A percentile compares a stretch with the other conserved stretches of the same genome.
Evolutionary conservation across 2,797 vertebrate species (phyloP).

Genomic region (Eleutherodactylus coqui): DNA sequence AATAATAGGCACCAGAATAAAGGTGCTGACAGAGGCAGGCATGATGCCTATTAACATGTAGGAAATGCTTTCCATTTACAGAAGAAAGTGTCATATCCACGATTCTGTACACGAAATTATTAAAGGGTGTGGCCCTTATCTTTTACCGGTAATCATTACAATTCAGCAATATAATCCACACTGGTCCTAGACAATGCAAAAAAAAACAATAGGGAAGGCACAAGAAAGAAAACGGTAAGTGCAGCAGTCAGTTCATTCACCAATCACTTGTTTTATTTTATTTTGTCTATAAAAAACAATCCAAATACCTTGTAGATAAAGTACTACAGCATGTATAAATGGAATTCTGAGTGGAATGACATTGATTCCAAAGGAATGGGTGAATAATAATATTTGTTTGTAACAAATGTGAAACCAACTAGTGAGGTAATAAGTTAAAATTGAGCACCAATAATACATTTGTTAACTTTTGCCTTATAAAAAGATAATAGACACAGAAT

Average conservation of each 20-base stretch:
- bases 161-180: background rate
- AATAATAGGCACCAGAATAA: background rate
- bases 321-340: conserved; percentile 5
- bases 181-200: background rate
- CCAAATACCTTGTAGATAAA: background rate
- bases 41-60: background rate
- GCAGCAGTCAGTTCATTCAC: background rate
- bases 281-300: background rate
- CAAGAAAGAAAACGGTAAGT: background rate
- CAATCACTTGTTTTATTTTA: conserved; percentile 18
- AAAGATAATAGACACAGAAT: conserved; percentile 4
- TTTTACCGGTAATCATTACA: background rate
- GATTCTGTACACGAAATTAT: background rate
- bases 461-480: conserved; percentile 67
- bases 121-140: background rate
- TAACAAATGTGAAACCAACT: conserved; percentile 36
- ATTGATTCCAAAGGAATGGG: background rate
- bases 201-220: background rate
- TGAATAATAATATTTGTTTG: conserved; percentile 4
- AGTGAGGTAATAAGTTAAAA: conserved; percentile 94
- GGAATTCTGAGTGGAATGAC: background rate
- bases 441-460: conserved; percentile 83
- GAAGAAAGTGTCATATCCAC: background rate
- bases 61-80: background rate
- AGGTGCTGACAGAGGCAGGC: background rate